These are phyloP conservation scores for Drymonia ruficornis DNA, from an alignment of 2,888 invertebrate genomes.

Conservation along the genomic window DNA sequence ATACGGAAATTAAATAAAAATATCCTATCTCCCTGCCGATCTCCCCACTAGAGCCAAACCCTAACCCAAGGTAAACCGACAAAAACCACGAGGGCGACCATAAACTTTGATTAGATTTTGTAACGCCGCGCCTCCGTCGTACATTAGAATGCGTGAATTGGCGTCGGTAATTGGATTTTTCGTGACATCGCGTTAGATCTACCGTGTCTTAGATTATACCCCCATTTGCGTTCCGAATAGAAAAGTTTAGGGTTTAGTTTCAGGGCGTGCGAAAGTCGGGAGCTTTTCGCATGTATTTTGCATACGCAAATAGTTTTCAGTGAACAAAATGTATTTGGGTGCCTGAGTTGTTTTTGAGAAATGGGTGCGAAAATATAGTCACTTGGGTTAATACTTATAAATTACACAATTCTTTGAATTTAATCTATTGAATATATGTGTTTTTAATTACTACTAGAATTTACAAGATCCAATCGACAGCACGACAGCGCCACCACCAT, in stretches of 20 bases:
- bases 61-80: constrained; percentile 62
- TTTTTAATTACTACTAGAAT: too few species aligned
- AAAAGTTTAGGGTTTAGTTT: background rate
- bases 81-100: constrained; percentile 76
- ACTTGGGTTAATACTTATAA: too few species aligned
- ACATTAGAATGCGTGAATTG: constrained; percentile 82
- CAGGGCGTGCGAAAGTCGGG: background rate
- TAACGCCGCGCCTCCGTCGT: constrained; percentile 57
- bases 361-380: background rate
- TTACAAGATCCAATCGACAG: too few species aligned
- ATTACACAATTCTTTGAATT: too few species aligned
- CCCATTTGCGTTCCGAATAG: background rate
- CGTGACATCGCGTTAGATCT: constrained; percentile 74
- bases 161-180: constrained; percentile 80
- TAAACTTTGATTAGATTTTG: constrained; percentile 83
- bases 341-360: background rate
- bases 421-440: too few species aligned
- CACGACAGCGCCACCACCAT: too few species aligned
- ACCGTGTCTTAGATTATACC: constrained; percentile 42
- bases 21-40: constrained; percentile 33
- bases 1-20: constrained; percentile 11
- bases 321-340: background rate
- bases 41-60: constrained; percentile 33
- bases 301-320: background rate
- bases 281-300: background rate